Evolutionary conservation across 2,888 invertebrate species (phyloP).

Genomic region (Agrypnus murinus): DNA sequence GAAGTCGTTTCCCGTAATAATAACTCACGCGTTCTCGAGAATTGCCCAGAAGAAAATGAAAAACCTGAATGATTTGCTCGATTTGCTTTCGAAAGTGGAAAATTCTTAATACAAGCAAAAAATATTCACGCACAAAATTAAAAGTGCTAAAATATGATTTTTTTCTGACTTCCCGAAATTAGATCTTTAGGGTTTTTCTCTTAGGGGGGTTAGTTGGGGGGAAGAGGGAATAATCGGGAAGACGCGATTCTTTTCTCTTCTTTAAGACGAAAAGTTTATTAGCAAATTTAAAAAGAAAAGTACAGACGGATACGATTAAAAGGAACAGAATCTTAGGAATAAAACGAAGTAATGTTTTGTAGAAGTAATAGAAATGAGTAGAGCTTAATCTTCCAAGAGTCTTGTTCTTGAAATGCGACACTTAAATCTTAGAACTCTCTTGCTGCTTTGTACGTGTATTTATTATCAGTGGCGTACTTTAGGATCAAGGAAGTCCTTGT

Average conservation of each 20-base stretch:
- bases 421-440: slow-evolving; percentile 29
- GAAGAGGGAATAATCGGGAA: slow-evolving; percentile 33
- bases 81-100: slow-evolving; percentile 42
- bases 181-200: slow-evolving; percentile 30
- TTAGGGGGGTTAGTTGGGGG: too few species aligned
- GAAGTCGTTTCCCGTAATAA: slow-evolving; percentile 35
- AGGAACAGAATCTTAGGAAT: slow-evolving; percentile 38
- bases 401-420: slow-evolving; percentile 40
- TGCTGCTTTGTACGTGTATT: slow-evolving; percentile 35
- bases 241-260: neutral
- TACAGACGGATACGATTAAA: slow-evolving; percentile 33
- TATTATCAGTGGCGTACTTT: slow-evolving; percentile 36
- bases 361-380: slow-evolving; percentile 45
- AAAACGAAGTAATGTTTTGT: slow-evolving; percentile 34
- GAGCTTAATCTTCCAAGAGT: slow-evolving; percentile 35
- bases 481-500: slow-evolving; percentile 8
- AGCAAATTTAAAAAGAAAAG: slow-evolving; percentile 46
- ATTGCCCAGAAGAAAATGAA: slow-evolving; percentile 42
- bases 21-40: slow-evolving; percentile 42
- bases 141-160: slow-evolving; percentile 50
- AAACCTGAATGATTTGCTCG: slow-evolving; percentile 50
- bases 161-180: slow-evolving; percentile 39
- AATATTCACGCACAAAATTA: slow-evolving; percentile 50
- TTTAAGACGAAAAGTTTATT: slow-evolving; percentile 41
- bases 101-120: slow-evolving; percentile 45